These are phyloP conservation scores for Pterois miles DNA, from an alignment of 2,797 vertebrate species.

Conservation along the genomic window DNA sequence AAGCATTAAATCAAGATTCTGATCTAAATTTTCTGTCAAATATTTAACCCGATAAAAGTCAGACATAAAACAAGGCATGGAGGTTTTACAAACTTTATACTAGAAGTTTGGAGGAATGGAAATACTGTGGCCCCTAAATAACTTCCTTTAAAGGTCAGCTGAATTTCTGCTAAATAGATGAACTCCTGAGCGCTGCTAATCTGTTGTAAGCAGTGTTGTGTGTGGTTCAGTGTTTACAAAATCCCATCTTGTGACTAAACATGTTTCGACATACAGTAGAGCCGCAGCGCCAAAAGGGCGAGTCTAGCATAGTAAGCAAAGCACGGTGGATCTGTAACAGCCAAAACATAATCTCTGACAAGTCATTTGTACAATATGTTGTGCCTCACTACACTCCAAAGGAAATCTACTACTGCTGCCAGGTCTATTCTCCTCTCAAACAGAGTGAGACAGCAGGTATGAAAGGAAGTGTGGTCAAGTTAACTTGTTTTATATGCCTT, in stretches of 20 bases:
- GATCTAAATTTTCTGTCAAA: constrained; percentile 17
- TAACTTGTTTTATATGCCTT: constrained; percentile 37
- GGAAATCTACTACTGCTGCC: constrained; percentile 7
- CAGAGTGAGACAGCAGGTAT: constrained; percentile 21
- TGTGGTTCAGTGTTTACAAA: not conserved
- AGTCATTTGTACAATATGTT: constrained; percentile 31
- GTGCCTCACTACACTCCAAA: constrained; percentile 30
- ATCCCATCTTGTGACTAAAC: not conserved
- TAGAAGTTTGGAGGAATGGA: not conserved
- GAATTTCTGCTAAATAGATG: not conserved
- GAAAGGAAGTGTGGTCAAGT: constrained; percentile 32
- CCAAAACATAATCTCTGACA: constrained; percentile 11
- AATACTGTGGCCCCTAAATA: not conserved
- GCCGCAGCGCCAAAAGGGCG: not conserved
- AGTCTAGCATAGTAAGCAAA: not conserved
- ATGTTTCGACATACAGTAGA: constrained; percentile 12
- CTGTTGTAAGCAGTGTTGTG: not conserved
- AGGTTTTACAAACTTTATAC: not conserved
- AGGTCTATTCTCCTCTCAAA: constrained; percentile 8
- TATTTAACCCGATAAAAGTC: constrained; percentile 1
- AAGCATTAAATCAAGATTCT: not conserved
- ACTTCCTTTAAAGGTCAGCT: not conserved
- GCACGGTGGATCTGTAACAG: constrained; percentile 1
- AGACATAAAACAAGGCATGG: constrained; percentile 1
- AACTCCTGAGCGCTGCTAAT: not conserved